These are phyloP conservation scores for Phaethon lepturus DNA, from an alignment of 2,113 vertebrate species.

Conservation along the genomic window DNA sequence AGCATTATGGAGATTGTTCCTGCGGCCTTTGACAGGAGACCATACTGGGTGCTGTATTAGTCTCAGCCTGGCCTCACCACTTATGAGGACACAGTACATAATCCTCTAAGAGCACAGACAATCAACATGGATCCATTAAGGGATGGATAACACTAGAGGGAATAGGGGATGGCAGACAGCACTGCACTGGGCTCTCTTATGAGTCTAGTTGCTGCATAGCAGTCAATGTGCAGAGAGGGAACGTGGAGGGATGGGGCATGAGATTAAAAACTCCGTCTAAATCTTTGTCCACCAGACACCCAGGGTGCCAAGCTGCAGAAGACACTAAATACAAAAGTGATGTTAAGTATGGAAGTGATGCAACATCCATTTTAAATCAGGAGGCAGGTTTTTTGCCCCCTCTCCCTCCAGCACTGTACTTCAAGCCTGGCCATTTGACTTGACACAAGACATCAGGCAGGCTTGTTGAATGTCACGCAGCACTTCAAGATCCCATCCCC, in stretches of 20 bases:
- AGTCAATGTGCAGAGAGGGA: background rate
- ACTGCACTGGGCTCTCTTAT: rapidly evolving
- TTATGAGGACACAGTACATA: rapidly evolving
- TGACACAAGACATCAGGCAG: background rate
- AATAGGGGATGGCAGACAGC: rapidly evolving
- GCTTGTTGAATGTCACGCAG: background rate
- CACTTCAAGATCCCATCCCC: background rate
- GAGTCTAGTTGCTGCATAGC: background rate
- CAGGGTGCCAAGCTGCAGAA: background rate
- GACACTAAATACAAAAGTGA: background rate
- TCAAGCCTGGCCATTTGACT: background rate
- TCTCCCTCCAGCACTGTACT: background rate
- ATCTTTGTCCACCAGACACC: background rate
- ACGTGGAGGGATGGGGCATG: background rate
- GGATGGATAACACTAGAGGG: background rate
- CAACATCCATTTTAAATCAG: background rate
- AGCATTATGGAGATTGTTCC: background rate
- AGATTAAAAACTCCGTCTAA: background rate
- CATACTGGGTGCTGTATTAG: background rate
- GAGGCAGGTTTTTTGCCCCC: background rate
- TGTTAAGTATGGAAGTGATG: background rate
- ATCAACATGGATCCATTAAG: rapidly evolving
- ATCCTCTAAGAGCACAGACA: background rate
- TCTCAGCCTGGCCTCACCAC: background rate
- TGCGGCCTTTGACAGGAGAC: background rate